Percentiles rank a stretch among this genome's conserved stretches.
These are phyloP conservation scores for Autographa gamma DNA, from an alignment of 2,888 invertebrate genomes.

Conservation along the genomic window DNA sequence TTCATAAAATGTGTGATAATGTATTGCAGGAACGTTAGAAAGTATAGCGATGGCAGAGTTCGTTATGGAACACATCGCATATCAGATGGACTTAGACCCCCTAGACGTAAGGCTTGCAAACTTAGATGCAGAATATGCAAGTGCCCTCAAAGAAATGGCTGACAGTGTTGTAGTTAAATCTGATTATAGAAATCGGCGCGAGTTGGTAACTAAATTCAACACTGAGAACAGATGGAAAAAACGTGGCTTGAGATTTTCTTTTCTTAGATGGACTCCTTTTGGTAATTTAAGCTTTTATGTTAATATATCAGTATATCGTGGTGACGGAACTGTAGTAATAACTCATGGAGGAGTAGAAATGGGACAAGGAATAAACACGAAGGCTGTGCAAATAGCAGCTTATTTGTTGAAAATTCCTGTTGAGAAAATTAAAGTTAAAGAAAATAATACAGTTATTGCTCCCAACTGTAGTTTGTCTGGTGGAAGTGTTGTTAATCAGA, in stretches of 20 bases:
- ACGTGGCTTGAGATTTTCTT: constrained; percentile 89
- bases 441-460: constrained; percentile 46
- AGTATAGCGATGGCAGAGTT: constrained; percentile 87
- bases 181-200: constrained; percentile 84
- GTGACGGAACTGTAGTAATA: constrained; percentile 91
- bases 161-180: constrained; percentile 85
- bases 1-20: not conserved
- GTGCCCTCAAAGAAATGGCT: constrained; percentile 80
- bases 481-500: constrained; percentile 70
- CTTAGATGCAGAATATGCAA: constrained; percentile 67
- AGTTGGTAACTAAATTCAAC: constrained; percentile 88
- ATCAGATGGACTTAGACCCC: constrained; percentile 86
- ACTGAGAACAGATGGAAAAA: constrained; percentile 92
- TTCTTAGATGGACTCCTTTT: constrained; percentile 88
- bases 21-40: constrained; percentile 82
- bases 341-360: constrained; percentile 91
- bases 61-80: constrained; percentile 90
- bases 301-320: constrained; percentile 90
- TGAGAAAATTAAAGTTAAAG: constrained; percentile 51
- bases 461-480: constrained; percentile 48
- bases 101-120: constrained; percentile 88
- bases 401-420: constrained; percentile 44
- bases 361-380: constrained; percentile 94
- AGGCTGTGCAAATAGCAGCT: constrained; percentile 90
- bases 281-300: constrained; percentile 73